phyloP scores from a whole-genome alignment of 1,140 invertebrate species.

The Drosophila oshimai region DNA sequence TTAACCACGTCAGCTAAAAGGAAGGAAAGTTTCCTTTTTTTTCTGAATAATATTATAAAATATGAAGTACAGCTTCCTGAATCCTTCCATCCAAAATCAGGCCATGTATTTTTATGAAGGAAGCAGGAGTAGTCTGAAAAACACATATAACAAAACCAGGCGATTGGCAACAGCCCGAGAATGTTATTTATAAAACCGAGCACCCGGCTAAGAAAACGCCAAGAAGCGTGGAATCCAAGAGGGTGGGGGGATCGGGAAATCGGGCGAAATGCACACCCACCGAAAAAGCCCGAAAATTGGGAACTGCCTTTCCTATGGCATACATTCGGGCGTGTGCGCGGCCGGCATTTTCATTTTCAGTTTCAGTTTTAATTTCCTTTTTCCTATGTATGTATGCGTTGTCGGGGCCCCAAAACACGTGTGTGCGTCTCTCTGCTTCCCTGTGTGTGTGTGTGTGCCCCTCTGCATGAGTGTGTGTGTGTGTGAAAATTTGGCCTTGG shows the following conservation, averaged over 20 bases:
- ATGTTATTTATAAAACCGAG: slow-evolving; percentile 80
- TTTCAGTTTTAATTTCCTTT: slow-evolving; percentile 82
- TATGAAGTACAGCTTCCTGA: slow-evolving; percentile 6
- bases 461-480: slow-evolving; percentile 36
- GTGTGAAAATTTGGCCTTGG: slow-evolving; percentile 77
- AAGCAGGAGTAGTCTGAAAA: slow-evolving; percentile 43
- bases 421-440: slow-evolving; percentile 28
- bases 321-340: slow-evolving; percentile 66
- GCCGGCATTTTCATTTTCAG: slow-evolving; percentile 80
- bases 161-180: slow-evolving; percentile 76
- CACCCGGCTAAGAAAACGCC: slow-evolving; percentile 56
- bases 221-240: slow-evolving; percentile 25
- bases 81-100: background rate
- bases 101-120: background rate
- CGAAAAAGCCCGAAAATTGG: slow-evolving; percentile 16
- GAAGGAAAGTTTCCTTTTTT: background rate
- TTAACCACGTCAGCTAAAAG: slow-evolving; percentile 3
- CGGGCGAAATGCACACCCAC: slow-evolving; percentile 16
- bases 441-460: slow-evolving; percentile 6
- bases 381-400: slow-evolving; percentile 79
- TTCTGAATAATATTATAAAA: slow-evolving; percentile 40
- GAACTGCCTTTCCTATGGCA: slow-evolving; percentile 60
- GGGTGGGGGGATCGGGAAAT: slow-evolving; percentile 1
- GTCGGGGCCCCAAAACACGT: slow-evolving; percentile 47
- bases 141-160: slow-evolving; percentile 51